Evolutionary conservation across 2,113 vertebrate genomes (phyloP), one percentile per base, ranked within the genome.

Genomic region (Chitala chitala): DNA sequence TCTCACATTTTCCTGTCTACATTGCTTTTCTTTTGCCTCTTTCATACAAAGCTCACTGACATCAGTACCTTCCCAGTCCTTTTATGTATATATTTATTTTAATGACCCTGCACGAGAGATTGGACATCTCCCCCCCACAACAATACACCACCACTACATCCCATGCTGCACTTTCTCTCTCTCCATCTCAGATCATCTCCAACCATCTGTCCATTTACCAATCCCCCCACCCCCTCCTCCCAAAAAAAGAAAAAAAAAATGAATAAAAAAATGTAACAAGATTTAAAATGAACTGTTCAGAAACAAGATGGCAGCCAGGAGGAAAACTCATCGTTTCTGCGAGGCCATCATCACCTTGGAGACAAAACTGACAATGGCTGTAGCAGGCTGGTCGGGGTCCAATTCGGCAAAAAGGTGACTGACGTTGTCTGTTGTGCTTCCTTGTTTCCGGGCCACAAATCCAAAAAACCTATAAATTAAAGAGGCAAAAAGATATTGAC

Each of bases 371-470:
- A 95, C 93, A 0, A 99, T 98, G 87, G 95, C 94, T 0, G 92
- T 88, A 70, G 96, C 96, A 0, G 96, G 95, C 84, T 98, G 95
- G 74, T 93, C 93, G 0, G 92, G 92, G 78, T 98, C 97, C 76
- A 96, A 89, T 89, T 99, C 97, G 0, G 97, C 95, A 13, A 99
- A 98, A 82, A 99, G 93, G 88, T 99, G 97, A 85, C 95, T 97
- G 76, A 98, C 87, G 7, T 99, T 99, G 91, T 99, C 97, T 5
- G 95, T 98, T 85, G 93, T 96, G 88, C 97, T 99, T 85, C 96
- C 97, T 88, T 98, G 96, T 85, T 99, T 99, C 83, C 96, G 86
- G 36, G 97, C 97, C 56, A 99, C 95, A 0, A 99, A 99, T 75
- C 96, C 97, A 0, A 99, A 99, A 72, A 99, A 90, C 86, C 97